Base-by-base conservation (phyloP, 2,113 vertebrate genomes). In the Aegotheles bennettii region DNA sequence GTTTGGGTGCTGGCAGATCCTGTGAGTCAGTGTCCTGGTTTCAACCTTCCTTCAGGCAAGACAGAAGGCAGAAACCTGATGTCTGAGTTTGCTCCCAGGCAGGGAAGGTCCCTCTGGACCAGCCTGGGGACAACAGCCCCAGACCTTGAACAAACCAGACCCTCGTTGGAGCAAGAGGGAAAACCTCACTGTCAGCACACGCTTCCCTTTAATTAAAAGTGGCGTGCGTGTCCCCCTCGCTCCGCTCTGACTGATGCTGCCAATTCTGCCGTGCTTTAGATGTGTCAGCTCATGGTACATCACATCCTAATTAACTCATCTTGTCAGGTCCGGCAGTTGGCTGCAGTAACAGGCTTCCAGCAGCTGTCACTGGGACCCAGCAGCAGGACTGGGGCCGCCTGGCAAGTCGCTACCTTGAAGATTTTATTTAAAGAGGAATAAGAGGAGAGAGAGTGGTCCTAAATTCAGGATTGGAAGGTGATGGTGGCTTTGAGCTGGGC, bases 281-380 rank as follows among this genome's bases (percentile, higher is more conserved):
- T 7, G 92, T 95, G 97, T 96, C 97, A 77, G 21, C 67, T 60
- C 76, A 4, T 2, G 42, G 93, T 43, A 79, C 96, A 95, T 97
- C 97, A 94, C 94, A 45, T 86, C 95, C 97, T 88, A 90, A 98
- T 98, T 97, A 98, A 98, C 90, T 33, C 36, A 1, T 94, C 96
- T 75, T 97, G 97, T 96, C 98, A 97, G 98, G 97, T 89, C 96
- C 96, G 35, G 97, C 40, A 23, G 96, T 73, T 90, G 95, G 95
- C 94, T 90, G 93, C 13, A 7, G 95, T 48, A 96, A 89, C 96
- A 53, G 3, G 65, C 77, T 97, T 78, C 93, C 76, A 92, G 97
- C 98, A 98, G 97, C 98, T 98, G 98, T 85, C 95, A 31, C 96
- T 85, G 97, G 96, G 96, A 96, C 94, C 77, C 93, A 56, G 89